phyloP scores from a whole-genome alignment of 1,140 invertebrate species.

The Drosophila sechellia region DNA sequence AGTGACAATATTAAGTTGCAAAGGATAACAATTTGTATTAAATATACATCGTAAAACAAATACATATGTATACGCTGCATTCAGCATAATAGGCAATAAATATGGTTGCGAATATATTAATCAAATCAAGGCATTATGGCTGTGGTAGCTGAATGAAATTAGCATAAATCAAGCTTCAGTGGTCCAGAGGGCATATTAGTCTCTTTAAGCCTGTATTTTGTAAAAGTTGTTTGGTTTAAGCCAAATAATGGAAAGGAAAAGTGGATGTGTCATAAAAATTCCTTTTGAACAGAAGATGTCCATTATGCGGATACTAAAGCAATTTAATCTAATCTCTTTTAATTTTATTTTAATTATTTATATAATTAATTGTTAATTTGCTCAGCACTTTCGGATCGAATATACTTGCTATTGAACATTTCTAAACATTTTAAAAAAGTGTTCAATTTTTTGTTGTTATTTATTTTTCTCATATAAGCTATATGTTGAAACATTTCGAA shows the following conservation, averaged over 20 bases:
- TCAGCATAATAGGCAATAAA: not conserved
- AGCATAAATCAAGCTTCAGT: conserved; percentile 20
- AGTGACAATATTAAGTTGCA: conserved; percentile 16
- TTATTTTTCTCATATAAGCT: not conserved
- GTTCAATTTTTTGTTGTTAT: not conserved
- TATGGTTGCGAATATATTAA: conserved; percentile 8
- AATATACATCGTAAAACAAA: not conserved
- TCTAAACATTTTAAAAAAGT: not conserved
- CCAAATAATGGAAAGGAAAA: not conserved
- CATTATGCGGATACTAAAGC: not conserved
- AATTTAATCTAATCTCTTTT: not conserved
- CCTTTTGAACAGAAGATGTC: not conserved
- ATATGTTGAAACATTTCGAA: not conserved
- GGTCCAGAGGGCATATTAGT: conserved; percentile 5
- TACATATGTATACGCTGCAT: not conserved
- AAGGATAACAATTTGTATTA: conserved; percentile 22
- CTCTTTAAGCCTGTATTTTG: not conserved
- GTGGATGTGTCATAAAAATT: too few species aligned
- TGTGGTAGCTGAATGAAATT: conserved; percentile 10
- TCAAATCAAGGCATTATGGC: not conserved
- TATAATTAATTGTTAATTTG: not conserved
- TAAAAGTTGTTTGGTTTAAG: not conserved
- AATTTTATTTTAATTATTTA: not conserved
- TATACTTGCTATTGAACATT: not conserved
- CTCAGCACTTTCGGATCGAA: not conserved